Conservation (phyloP, 1,140 invertebrate species). For the Drosophila grimshawi region DNA sequence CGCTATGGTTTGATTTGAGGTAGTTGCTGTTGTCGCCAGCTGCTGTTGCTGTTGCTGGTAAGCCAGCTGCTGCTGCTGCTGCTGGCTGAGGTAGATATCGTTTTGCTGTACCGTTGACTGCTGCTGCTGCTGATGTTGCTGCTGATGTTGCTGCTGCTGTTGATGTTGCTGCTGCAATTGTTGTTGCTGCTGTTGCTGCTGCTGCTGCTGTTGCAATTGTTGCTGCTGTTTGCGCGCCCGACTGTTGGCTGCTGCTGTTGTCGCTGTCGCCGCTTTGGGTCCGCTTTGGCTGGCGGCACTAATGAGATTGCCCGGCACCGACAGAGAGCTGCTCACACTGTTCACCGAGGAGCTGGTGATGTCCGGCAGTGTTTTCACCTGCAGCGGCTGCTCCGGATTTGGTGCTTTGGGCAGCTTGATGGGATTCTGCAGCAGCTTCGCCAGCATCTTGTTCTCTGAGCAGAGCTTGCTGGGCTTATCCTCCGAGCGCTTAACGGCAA, state of each 20-base stretch:
- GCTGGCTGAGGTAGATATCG: constrained; percentile 86
- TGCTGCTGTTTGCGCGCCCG: constrained; percentile 71
- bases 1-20: constrained; percentile 71
- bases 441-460: constrained; percentile 94
- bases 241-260: constrained; percentile 44
- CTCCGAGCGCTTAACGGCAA: constrained; percentile 85
- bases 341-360: constrained; percentile 85
- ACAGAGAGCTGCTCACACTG: constrained; percentile 61
- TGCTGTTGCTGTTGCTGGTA: constrained; percentile 57
- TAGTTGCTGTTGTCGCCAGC: constrained; percentile 78
- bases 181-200: constrained; percentile 58
- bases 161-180: constrained; percentile 62
- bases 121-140: constrained; percentile 70
- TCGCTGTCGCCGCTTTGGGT: constrained; percentile 70
- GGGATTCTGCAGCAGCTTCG: constrained; percentile 91
- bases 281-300: constrained; percentile 62
- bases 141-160: constrained; percentile 58
- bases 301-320: constrained; percentile 68
- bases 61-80: constrained; percentile 64
- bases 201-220: constrained; percentile 57
- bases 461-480: constrained; percentile 89
- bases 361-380: constrained; percentile 86
- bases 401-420: constrained; percentile 87
- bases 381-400: constrained; percentile 88
- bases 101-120: constrained; percentile 77